Base-by-base conservation (phyloP, 1,140 invertebrate species). In the Scaptomyza pallida region DNA sequence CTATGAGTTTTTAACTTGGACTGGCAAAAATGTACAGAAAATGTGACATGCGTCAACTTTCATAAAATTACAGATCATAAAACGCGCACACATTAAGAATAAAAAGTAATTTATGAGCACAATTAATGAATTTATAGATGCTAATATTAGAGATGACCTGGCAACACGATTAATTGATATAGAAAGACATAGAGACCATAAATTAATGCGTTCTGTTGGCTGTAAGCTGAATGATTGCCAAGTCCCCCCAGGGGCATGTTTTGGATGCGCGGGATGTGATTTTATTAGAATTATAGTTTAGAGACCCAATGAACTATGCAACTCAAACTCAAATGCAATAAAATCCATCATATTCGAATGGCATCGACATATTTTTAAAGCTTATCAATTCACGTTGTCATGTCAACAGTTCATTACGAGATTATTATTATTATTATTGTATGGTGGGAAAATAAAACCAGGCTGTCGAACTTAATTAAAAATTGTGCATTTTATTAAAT, bases 81-180 rank as follows among this genome's bases (percentile, higher is more conserved):
- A 52, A 33, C 23, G 10, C 5, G 16, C 33, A 23, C 44, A 62
- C 59, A 69, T 76, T 72, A 41, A 3, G 26, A 65, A 70, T 2
- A 85, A 73, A n/a, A n/a, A n/a, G n/a, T n/a, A n/a, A n/a, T n/a
- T 80, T 61, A 80, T 69, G 57, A 60, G 43, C 48, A 44, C 16
- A 13, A 68, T 51, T 51, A 71, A 68, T 72, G 30, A 63, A 74
- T 80, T 80, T 74, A 73, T 85, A 67, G 71, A 23, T 17, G 13
- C 65, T 75, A 78, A 75, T 75, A 78, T 75, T 81, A 76, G 72
- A 75, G 61, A 61, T 72, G 75, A 72, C 75, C 71, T 47, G 40
- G 52, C 35, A 41, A 26, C 17, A 61, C 41, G 61, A 60, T 57
- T 43, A 71, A 65, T 71, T 71, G 61, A 44, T 51, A n/a, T n/a